A percentile compares a stretch with the other conserved stretches of the same genome.
Conservation (phyloP, 2,797 vertebrate species). For the Cheirogaleus major region DNA sequence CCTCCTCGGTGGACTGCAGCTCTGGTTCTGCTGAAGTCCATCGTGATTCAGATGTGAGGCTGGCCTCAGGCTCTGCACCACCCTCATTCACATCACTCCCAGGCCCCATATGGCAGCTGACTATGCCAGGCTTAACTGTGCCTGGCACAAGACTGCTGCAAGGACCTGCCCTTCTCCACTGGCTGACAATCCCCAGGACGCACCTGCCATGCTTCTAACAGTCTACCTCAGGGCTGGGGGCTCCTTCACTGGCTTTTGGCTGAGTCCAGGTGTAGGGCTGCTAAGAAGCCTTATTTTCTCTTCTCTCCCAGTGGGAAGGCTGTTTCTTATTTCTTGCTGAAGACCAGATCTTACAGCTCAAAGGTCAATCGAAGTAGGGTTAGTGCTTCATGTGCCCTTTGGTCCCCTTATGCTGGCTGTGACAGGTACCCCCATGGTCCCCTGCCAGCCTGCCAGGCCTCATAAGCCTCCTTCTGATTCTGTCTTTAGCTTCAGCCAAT, state of each 20-base stretch:
- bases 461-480: neutral
- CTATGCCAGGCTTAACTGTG: too few species aligned
- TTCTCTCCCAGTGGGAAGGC: neutral
- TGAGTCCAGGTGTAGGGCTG: neutral
- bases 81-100: rapidly evolving
- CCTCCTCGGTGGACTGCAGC: neutral
- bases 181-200: neutral
- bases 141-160: rapidly evolving
- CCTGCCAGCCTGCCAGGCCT: rapidly evolving
- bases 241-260: neutral
- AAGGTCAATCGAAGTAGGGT: neutral
- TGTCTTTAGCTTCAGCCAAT: neutral
- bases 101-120: rapidly evolving
- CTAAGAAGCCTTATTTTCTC: neutral
- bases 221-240: rapidly evolving
- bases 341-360: neutral
- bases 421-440: rapidly evolving
- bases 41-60: neutral
- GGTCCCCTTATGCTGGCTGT: too few species aligned
- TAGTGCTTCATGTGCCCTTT: too few species aligned
- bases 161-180: rapidly evolving
- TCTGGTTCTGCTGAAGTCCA: neutral
- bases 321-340: neutral
- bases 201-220: neutral
- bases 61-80: neutral